Percentiles rank a stretch among this genome's conserved stretches.
phyloP scores from a whole-genome alignment of 30 jellyfish, hydroid and myxozoan species.

The Nemopilema nomurai region DNA sequence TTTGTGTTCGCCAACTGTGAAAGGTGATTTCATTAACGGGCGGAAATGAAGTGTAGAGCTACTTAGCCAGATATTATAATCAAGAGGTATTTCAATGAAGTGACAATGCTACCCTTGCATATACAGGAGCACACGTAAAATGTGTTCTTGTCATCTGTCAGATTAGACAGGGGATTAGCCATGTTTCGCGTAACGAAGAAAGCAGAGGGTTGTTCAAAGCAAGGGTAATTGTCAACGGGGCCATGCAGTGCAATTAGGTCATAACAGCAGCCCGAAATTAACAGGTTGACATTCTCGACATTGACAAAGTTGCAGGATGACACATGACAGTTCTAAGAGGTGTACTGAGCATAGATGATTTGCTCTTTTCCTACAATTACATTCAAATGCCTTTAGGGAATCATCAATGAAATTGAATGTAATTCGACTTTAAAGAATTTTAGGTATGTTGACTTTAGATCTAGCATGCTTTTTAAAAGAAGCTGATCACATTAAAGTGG shows the following conservation, averaged over 20 bases:
- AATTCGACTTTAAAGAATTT: background rate
- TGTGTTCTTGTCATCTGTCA: constrained; percentile 41
- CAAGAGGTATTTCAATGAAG: constrained; percentile 27
- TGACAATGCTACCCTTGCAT: constrained; percentile 35
- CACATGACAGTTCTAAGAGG: background rate
- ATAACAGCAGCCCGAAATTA: background rate
- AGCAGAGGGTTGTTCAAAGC: constrained; percentile 4
- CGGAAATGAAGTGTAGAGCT: constrained; percentile 78
- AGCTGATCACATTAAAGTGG: too few relatives aligned
- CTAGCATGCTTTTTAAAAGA: too few relatives aligned
- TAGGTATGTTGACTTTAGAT: background rate
- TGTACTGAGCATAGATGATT: background rate
- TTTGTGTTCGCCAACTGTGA: constrained; percentile 54
- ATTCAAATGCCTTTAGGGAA: background rate
- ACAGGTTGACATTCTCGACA: background rate
- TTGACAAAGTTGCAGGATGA: background rate
- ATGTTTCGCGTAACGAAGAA: constrained; percentile 30
- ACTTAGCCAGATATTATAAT: constrained; percentile 45
- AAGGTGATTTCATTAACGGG: constrained; percentile 68
- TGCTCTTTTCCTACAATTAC: background rate
- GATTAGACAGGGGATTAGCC: constrained; percentile 29
- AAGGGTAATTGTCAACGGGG: background rate
- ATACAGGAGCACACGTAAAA: constrained; percentile 8
- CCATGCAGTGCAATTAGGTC: background rate
- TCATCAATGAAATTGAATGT: background rate